These are phyloP conservation scores for Erebia aethiops DNA, from an alignment of 2,888 invertebrate genomes.

Conservation along the genomic window DNA sequence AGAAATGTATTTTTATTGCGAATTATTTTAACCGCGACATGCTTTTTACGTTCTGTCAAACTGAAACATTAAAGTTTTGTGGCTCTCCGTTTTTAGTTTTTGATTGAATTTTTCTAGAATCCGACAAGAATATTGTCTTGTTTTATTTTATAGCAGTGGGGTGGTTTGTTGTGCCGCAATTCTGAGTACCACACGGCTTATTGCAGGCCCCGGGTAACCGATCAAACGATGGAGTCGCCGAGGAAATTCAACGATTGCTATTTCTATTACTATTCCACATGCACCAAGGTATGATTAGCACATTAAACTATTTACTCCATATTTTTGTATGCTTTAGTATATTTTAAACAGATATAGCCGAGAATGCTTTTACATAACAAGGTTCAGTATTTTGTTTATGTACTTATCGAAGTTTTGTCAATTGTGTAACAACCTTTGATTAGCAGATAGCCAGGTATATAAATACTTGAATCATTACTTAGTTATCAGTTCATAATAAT, in stretches of 20 bases:
- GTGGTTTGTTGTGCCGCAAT: constrained; percentile 43
- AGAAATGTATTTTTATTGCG: constrained; percentile 56
- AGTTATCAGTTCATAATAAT: no score
- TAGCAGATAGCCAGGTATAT: background rate
- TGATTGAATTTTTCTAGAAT: constrained; percentile 14
- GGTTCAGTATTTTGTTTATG: constrained; percentile 29
- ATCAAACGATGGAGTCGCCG: constrained; percentile 85
- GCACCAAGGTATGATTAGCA: constrained; percentile 87
- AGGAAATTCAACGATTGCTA: constrained; percentile 93
- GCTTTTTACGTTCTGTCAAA: constrained; percentile 72
- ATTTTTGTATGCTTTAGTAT: background rate
- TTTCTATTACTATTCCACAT: constrained; percentile 94
- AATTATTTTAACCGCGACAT: constrained; percentile 70
- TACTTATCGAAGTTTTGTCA: constrained; percentile 27
- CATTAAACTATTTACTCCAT: background rate
- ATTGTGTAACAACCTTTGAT: constrained; percentile 33
- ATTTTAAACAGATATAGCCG: constrained; percentile 2
- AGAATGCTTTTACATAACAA: constrained; percentile 32
- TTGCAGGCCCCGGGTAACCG: constrained; percentile 70
- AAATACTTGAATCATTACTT: background rate
- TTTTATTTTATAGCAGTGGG: constrained; percentile 53
- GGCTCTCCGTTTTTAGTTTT: constrained; percentile 32
- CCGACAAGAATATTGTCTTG: constrained; percentile 30
- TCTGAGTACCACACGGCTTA: constrained; percentile 43
- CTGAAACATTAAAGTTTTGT: constrained; percentile 63